Evolutionary conservation across 2,113 vertebrate genomes (phyloP).

Genomic region (Pteronura brasiliensis): DNA sequence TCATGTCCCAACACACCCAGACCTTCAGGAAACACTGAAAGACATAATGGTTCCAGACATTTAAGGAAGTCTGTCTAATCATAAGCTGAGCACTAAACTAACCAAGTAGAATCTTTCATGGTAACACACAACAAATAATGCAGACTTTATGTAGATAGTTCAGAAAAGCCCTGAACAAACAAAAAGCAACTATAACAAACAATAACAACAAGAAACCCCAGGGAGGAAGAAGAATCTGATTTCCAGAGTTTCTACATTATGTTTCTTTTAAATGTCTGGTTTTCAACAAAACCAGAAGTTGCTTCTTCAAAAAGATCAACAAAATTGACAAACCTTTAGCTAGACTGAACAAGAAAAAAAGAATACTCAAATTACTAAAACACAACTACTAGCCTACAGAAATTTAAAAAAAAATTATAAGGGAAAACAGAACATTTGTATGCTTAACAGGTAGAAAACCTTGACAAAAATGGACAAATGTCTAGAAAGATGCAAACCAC

Average conservation of each 20-base stretch:
- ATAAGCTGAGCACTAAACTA: neutral
- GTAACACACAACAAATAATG: neutral
- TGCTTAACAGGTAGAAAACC: neutral
- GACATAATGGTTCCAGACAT: neutral
- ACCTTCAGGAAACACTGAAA: neutral
- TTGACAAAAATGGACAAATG: neutral
- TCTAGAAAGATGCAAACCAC: neutral
- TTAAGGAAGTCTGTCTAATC: neutral
- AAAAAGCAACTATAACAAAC: neutral
- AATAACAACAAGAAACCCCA: neutral
- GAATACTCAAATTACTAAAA: neutral
- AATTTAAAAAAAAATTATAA: neutral
- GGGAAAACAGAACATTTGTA: neutral
- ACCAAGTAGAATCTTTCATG: neutral
- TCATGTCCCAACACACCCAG: neutral
- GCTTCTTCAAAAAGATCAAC: neutral
- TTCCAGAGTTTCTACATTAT: neutral
- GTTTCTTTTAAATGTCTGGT: neutral
- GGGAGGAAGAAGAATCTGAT: neutral
- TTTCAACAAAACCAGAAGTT: neutral
- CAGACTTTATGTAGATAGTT: neutral
- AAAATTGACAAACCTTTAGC: neutral
- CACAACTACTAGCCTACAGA: neutral
- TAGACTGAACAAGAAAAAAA: neutral
- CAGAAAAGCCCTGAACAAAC: neutral